Evolutionary conservation across 2,888 invertebrate genomes (phyloP), one percentile per base, ranked within the genome.

Genomic region (Venustoraphidia nigricollis): DNA sequence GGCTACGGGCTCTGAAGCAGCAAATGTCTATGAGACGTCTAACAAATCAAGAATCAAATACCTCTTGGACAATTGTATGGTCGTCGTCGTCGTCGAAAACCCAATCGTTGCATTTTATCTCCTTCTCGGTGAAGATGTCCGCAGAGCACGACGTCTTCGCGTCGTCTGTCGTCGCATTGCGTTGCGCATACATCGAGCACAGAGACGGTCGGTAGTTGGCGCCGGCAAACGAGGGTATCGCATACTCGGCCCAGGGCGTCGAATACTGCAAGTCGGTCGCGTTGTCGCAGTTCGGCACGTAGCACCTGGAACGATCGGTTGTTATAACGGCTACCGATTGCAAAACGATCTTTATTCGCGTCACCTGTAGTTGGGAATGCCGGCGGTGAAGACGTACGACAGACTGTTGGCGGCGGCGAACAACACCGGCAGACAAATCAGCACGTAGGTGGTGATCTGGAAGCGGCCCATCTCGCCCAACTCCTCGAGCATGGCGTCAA

Each of bases 311-410:
- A 51, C 46, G 45, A 41, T 10, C 35, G 4, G 10, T 17, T 17
- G 17, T 34, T 42, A 36, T 27, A n/a, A 37, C n/a, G 35, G 17
- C 27, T 13, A 44, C 10, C 27, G 27, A 27, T 27, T 6, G 27
- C 27, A 27, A 6, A 27, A 27, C 27, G 27, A 50, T 27, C 27
- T 27, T 27, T 27, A 6, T 27, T 27, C 27, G 27, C 27, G 6
- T 53, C 60, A 77, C 73, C 77, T 71, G 58, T 77, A 77, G 47
- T 71, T 63, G 9, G 77, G 76, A 40, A 69, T 65, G 42, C 76
- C 77, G 9, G 77, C 75, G 2, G 76, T 75, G 60, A 77, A 78
- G 8, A 77, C 76, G 55, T 77, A 76, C 34, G 73, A 74, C 14
- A 78, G 59, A 62, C 76, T 77, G 57, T 76, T 76, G 8, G 75